Conservation (phyloP, 2,888 invertebrate genomes). For the Ichneumoninae sp. region DNA sequence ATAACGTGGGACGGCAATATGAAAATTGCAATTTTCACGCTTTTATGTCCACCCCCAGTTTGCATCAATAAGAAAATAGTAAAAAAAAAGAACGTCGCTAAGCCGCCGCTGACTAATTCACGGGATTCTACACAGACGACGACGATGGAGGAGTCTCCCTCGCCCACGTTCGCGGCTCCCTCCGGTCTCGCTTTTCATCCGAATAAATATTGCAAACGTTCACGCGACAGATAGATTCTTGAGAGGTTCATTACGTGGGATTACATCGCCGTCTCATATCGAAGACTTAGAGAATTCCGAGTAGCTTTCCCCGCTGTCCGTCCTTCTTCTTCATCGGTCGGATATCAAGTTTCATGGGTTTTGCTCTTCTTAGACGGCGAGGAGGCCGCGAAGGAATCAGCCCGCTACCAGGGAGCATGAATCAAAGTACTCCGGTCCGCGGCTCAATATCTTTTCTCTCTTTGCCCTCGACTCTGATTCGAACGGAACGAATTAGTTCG, state of each 20-base stretch:
- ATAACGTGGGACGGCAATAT: too few relatives aligned
- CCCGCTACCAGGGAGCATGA: conserved; percentile 65
- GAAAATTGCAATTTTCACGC: too few relatives aligned
- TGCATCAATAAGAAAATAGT: not conserved
- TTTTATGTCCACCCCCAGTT: not conserved
- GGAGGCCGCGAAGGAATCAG: conserved; percentile 34
- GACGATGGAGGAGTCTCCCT: not conserved
- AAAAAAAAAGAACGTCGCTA: not conserved
- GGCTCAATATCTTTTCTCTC: conserved; percentile 39
- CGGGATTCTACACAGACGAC: not conserved
- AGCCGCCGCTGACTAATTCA: not conserved
- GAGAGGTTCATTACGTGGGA: conserved; percentile 81
- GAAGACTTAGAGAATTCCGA: conserved; percentile 79
- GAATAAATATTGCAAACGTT: conserved; percentile 80
- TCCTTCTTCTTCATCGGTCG: conserved; percentile 20
- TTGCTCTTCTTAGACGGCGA: conserved; percentile 24
- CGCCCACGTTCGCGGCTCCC: conserved; percentile 45
- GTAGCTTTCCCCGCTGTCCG: conserved; percentile 47
- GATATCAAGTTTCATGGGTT: conserved; percentile 33
- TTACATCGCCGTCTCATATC: conserved; percentile 80
- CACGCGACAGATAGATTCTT: conserved; percentile 74
- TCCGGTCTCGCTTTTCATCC: conserved; percentile 68
- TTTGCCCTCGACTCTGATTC: conserved; percentile 69
- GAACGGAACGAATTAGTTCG: conserved; percentile 77
- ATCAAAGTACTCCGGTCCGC: conserved; percentile 75